Evolutionary conservation across 2,888 invertebrate genomes (phyloP), one percentile per base, ranked within the genome.

Genomic region (Disparrhopalites patrizii): DNA sequence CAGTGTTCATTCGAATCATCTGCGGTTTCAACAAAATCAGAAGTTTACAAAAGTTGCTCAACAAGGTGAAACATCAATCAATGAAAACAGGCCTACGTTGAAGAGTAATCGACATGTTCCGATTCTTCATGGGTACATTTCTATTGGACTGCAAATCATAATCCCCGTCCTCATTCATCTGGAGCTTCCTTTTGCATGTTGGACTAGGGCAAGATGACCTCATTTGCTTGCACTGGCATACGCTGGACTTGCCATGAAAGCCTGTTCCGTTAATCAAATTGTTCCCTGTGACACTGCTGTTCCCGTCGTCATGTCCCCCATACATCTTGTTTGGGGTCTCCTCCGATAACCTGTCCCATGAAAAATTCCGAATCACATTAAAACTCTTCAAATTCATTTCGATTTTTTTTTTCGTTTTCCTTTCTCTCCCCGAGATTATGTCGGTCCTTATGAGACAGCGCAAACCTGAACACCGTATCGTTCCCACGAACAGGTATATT

Each of bases 1-100:
- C 92, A 93, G 79, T 93, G 92, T 70, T 84, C 84, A 3, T 66
- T 71, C 20, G 75, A 72, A 58, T 75, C 73, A 33, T 3, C 63
- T 63, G 31, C 20, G 43, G 38, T 23, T 5, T n/a, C n/a, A n/a
- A n/a, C n/a, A n/a, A n/a, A n/a, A n/a, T n/a, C n/a, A n/a, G n/a
- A n/a, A n/a, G n/a, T n/a, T n/a, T n/a, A n/a, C n/a, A n/a, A n/a
- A n/a, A n/a, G n/a, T n/a, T n/a, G n/a, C n/a, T n/a, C n/a, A n/a
- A n/a, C n/a, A n/a, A n/a, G n/a, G n/a, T n/a, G n/a, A n/a, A n/a
- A n/a, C n/a, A n/a, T n/a, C n/a, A n/a, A n/a, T n/a, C n/a, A n/a
- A n/a, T n/a, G n/a, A n/a, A n/a, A n/a, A n/a, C n/a, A n/a, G n/a
- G 25, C 47, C 25, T 47, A 47, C 47, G 20, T n/a, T 47, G 47